A percentile compares a stretch with the other conserved stretches of the same genome.
These are phyloP conservation scores for Phymorhynchus buccinoides DNA, from an alignment of 1,140 invertebrate genomes.

Conservation along the genomic window DNA sequence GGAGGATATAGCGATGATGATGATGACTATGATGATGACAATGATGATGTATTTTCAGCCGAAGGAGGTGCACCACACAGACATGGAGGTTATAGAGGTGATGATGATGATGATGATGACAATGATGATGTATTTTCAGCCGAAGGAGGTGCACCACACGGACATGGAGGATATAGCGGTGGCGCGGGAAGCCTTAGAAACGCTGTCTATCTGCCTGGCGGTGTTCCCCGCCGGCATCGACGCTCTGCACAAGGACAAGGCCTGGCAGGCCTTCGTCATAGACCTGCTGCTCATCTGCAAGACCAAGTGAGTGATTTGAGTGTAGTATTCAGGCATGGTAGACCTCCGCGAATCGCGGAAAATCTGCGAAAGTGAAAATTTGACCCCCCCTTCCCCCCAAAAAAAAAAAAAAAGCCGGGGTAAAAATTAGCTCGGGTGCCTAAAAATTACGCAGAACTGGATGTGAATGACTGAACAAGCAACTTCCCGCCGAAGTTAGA, in stretches of 20 bases:
- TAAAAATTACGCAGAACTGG: no score
- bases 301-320: slow-evolving; percentile 68
- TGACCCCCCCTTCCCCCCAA: no score
- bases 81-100: slow-evolving; percentile 77
- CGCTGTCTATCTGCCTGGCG: slow-evolving; percentile 89
- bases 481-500: no score
- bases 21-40: no score
- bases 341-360: no score
- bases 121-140: slow-evolving; percentile 51
- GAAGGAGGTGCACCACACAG: slow-evolving; percentile 56
- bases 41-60: no score
- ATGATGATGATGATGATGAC: no score
- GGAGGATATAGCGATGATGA: no score
- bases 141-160: slow-evolving; percentile 54
- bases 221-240: slow-evolving; percentile 88
- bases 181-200: slow-evolving; percentile 93
- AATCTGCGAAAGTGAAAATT: no score
- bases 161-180: slow-evolving; percentile 77
- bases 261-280: slow-evolving; percentile 90
- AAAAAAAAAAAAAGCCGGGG: no score
- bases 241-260: slow-evolving; percentile 81
- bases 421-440: no score
- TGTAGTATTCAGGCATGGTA: slow-evolving; percentile 56
- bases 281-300: slow-evolving; percentile 86
- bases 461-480: no score